Base-by-base conservation (phyloP, 2,888 invertebrate genomes). In the Euplagia quadripunctaria region DNA sequence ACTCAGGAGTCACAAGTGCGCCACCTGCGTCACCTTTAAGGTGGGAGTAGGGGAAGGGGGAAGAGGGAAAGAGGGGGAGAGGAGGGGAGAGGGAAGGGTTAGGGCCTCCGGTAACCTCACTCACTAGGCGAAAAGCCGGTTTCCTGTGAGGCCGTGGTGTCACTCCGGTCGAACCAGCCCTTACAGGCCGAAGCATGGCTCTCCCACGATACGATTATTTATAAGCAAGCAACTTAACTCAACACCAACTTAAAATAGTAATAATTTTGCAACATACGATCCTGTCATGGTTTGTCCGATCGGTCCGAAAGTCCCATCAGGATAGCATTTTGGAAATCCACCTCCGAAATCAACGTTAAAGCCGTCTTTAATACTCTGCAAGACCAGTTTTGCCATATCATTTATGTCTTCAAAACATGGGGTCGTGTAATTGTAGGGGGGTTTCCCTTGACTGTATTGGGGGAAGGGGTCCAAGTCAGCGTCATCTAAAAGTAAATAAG, bases 241-340 rank as follows among this genome's bases (percentile, higher is more conserved):
- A n/a, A n/a, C n/a, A n/a, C n/a, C n/a, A n/a, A 31, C 31, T 31
- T 31, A 31, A 51, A 11, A 2, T 64, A 12, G 16, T 14, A 20
- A 71, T 14, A 42, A 49, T 41, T 61, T 12, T 61, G 16, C 11
- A 64, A 91, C 93, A 86, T 76, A 96, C 94, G 89, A 88, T 68
- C 91, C 91, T 80, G 89, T 90, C 0, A 79, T 80, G 3, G 86
- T 90, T 2, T 74, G 73, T 1, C 81, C 78, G 0, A 90, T 86
- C 68, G 92, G 86, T 0, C 92, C 93, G 64, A 83, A 93, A 0
- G 91, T 93, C 0, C 94, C 94, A 81, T 96, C 96, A 0, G 94
- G 94, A 65, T 92, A 79, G 70, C 96, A 96, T 11, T 85, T 89
- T 0, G 87, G 79, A 0, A 89, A 82, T 0, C 74, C 77, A 0